A percentile compares a stretch with the other conserved stretches of the same genome.
These are phyloP conservation scores for Spheniscus humboldti DNA, from an alignment of 2,797 vertebrate species.

Conservation along the genomic window DNA sequence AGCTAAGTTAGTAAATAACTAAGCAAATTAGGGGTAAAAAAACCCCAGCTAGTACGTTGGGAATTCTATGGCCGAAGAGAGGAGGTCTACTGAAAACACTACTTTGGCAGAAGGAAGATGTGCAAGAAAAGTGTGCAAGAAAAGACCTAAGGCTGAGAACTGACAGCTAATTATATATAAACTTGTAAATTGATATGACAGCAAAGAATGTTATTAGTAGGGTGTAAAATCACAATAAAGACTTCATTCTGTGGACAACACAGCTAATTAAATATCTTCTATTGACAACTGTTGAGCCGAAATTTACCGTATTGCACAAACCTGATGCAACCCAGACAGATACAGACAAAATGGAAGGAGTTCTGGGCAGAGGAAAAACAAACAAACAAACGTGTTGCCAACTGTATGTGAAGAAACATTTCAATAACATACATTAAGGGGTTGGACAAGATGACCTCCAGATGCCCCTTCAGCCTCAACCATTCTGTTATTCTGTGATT, in stretches of 20 bases:
- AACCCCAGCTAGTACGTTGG: neutral
- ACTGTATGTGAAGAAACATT: neutral
- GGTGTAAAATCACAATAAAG: neutral
- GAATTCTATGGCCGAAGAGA: neutral
- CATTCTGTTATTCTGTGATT: neutral
- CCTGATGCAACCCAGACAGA: neutral
- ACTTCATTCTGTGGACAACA: neutral
- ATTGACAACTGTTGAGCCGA: neutral
- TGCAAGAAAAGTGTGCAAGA: neutral
- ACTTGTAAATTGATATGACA: neutral
- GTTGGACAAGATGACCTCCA: neutral
- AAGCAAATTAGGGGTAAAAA: neutral
- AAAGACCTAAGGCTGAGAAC: neutral
- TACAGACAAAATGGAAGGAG: neutral
- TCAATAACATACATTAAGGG: neutral
- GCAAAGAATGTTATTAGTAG: neutral
- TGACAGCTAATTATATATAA: conserved; percentile 7
- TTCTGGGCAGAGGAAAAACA: neutral
- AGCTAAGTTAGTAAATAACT: neutral
- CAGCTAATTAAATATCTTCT: neutral
- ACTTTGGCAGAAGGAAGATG: neutral
- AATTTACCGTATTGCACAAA: neutral
- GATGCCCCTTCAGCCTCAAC: neutral
- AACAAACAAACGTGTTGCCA: rapidly evolving
- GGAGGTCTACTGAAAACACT: neutral